These are phyloP conservation scores for Sterna hirundo DNA, from an alignment of 2,113 vertebrate genomes.

Conservation along the genomic window DNA sequence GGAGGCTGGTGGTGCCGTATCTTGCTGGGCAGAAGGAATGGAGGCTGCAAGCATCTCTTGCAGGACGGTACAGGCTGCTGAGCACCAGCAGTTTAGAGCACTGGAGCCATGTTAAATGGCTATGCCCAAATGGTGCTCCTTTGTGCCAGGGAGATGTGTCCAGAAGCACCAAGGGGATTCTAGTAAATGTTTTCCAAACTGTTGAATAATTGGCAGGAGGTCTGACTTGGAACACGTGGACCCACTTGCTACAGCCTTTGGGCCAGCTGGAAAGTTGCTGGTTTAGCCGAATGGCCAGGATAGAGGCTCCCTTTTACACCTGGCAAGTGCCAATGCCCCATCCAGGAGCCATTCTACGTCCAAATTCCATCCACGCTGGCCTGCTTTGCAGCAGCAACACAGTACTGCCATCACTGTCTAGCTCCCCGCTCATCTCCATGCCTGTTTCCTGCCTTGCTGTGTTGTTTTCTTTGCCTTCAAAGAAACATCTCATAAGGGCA, in stretches of 20 bases:
- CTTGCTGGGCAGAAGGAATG: neutral
- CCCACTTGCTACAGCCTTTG: neutral
- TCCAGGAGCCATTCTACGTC: neutral
- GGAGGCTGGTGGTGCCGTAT: neutral
- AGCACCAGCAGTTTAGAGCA: neutral
- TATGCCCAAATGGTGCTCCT: neutral
- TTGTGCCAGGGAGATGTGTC: neutral
- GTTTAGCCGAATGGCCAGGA: neutral
- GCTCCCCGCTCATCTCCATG: neutral
- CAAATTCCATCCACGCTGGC: neutral
- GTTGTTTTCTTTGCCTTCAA: neutral
- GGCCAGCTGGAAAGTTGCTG: neutral
- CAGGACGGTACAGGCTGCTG: neutral
- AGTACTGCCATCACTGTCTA: neutral
- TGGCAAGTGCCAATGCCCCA: neutral
- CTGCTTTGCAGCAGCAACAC: neutral
- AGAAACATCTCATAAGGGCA: neutral
- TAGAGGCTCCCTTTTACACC: neutral
- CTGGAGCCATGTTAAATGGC: neutral
- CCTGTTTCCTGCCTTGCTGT: neutral
- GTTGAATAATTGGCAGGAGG: neutral
- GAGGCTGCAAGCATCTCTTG: neutral
- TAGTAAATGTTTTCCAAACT: neutral
- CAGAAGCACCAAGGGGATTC: neutral
- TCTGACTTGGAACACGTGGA: neutral